These are phyloP conservation scores for Indicator maculatus DNA, from an alignment of 2,113 vertebrate species.

Conservation along the genomic window DNA sequence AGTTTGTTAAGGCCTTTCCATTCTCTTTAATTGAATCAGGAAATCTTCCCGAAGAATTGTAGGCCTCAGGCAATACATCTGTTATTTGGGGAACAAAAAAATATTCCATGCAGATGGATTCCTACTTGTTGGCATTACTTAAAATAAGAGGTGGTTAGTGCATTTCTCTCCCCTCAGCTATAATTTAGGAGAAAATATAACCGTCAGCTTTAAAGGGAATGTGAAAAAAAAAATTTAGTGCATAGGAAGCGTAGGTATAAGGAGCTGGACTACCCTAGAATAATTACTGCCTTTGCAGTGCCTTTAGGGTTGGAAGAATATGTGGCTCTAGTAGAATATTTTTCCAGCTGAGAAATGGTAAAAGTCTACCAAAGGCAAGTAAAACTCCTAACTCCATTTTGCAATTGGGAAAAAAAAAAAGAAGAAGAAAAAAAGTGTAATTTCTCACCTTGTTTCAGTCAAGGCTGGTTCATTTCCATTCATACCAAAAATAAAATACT, in stretches of 20 bases:
- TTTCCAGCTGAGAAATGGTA: background rate
- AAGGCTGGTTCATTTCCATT: background rate
- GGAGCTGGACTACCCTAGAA: background rate
- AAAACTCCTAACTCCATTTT: background rate
- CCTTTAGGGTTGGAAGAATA: background rate
- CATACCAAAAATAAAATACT: background rate
- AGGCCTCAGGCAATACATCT: background rate
- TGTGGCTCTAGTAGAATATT: background rate
- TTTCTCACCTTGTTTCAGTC: background rate
- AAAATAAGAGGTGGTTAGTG: background rate
- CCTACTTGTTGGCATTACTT: background rate
- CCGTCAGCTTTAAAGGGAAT: background rate
- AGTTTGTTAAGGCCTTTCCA: background rate
- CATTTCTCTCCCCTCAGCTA: background rate
- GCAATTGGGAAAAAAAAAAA: background rate
- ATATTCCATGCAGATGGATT: background rate
- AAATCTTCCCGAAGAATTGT: constrained; percentile 9
- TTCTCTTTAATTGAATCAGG: background rate
- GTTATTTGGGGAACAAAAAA: background rate
- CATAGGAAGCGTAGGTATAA: background rate
- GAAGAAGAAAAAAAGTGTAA: background rate
- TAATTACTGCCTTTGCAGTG: background rate
- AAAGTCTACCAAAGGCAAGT: background rate
- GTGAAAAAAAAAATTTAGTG: background rate
- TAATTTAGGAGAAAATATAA: background rate